Base-by-base conservation (phyloP, 2,888 invertebrate species). In the Scrobipalpa atriplicella region DNA sequence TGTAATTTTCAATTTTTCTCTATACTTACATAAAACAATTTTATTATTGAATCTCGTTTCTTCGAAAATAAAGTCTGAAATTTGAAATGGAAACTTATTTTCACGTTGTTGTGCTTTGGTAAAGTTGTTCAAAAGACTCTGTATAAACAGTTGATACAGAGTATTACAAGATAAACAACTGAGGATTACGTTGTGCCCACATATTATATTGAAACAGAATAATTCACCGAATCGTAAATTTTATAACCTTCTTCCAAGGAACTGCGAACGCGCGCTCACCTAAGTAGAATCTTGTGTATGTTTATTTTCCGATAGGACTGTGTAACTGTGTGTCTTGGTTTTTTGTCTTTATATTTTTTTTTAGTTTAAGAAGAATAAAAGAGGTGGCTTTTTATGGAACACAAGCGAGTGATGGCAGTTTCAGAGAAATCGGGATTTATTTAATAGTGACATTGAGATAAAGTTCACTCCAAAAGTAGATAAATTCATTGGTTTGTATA, bases 301-400 rank as follows among this genome's bases (percentile, higher is more conserved):
- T 90, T 90, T 92, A 84, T 89, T 91, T 90, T 92, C 84, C 89
- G 92, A 92, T 92, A 92, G 90, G 87, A 80, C 89, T 86, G 85
- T 85, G 90, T 89, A 89, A 87, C 86, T 79, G 86, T 85, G 86
- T 83, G 84, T 83, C 82, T 86, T 89, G 11, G 21, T 21, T 56
- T 56, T 56, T 56, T 19, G 86, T 86, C 86, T 81, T 86, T 82
- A 81, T 83, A 82, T 80, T 73, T 41, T 74, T 78, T 82, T 85
- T 88, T 88, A 85, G 86, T 86, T 83, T 86, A 84, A 79, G 79
- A 83, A 84, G 84, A 89, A 90, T 90, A 91, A 90, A 90, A 86
- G 86, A 80, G 80, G 82, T 84, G 83, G 82, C 82, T 81, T 84
- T 84, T 81, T 81, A 82, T 82, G 79, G 77, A 78, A 76, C 69